Conservation (phyloP, 2,113 vertebrate genomes). For the Edolisoma coerulescens region DNA sequence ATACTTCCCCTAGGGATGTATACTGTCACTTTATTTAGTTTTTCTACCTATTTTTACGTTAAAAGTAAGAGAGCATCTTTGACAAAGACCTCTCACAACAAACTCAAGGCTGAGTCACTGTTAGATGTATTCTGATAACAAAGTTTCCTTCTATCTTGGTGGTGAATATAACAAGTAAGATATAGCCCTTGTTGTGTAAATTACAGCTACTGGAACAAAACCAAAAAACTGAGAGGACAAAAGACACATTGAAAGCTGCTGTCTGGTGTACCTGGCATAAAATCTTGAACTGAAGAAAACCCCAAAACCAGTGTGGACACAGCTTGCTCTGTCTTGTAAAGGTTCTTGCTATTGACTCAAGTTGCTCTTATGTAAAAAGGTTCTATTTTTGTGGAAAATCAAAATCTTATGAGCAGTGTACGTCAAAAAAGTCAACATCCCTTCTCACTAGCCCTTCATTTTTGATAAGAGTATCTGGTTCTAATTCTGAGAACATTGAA, state of each 20-base stretch:
- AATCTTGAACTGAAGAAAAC: neutral
- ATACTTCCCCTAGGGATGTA: neutral
- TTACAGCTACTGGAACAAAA: slow-evolving; percentile 11
- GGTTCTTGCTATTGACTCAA: neutral
- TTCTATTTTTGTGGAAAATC: neutral
- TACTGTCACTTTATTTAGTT: neutral
- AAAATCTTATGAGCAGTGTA: neutral
- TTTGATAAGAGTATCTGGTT: neutral
- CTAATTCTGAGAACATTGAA: neutral
- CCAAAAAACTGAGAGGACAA: neutral
- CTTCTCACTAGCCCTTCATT: neutral
- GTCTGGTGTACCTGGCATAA: neutral
- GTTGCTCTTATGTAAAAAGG: neutral
- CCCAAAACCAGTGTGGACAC: neutral
- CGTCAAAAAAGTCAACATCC: neutral
- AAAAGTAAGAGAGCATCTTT: slow-evolving; percentile 14
- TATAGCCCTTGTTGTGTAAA: slow-evolving; percentile 10
- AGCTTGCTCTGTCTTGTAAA: neutral
- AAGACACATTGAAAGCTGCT: neutral
- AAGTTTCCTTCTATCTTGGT: neutral
- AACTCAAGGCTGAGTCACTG: neutral
- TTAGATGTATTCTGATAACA: neutral
- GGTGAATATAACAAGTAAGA: neutral
- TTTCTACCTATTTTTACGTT: neutral
- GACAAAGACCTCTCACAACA: neutral